A percentile compares a stretch with the other conserved stretches of the same genome.
These are phyloP conservation scores for Gorsachius magnificus DNA, from an alignment of 2,797 vertebrate species.

Conservation along the genomic window DNA sequence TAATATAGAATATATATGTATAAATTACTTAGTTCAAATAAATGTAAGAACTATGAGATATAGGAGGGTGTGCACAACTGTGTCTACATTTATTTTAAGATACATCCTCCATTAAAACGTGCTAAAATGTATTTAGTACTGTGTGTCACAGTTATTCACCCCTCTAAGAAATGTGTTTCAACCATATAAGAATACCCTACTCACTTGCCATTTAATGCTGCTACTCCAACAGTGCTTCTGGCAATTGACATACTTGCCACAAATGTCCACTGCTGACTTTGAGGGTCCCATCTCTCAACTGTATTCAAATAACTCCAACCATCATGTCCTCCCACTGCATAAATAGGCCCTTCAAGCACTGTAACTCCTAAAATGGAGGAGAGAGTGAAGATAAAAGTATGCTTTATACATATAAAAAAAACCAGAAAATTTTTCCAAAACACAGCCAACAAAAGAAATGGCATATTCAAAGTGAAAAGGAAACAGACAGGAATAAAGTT, in stretches of 20 bases:
- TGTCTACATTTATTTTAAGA: background rate
- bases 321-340: constrained; percentile 82
- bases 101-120: background rate
- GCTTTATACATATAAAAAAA: background rate
- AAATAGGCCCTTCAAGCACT: constrained; percentile 82
- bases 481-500: background rate
- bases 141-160: background rate
- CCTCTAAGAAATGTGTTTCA: background rate
- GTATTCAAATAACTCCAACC: constrained; percentile 84
- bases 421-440: background rate
- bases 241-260: constrained; percentile 83
- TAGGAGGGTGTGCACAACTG: background rate
- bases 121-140: background rate
- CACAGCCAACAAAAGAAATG: background rate
- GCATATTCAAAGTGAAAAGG: background rate
- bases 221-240: constrained; percentile 82
- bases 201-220: constrained; percentile 83
- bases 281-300: constrained; percentile 82
- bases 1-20: background rate
- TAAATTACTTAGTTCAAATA: background rate
- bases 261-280: constrained; percentile 82
- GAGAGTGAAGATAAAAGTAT: background rate
- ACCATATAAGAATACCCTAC: constrained; percentile 57
- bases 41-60: background rate
- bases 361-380: constrained; percentile 74